These are phyloP conservation scores for Drosophila sp. DNA, from an alignment of 1,140 invertebrate genomes.

Conservation along the genomic window DNA sequence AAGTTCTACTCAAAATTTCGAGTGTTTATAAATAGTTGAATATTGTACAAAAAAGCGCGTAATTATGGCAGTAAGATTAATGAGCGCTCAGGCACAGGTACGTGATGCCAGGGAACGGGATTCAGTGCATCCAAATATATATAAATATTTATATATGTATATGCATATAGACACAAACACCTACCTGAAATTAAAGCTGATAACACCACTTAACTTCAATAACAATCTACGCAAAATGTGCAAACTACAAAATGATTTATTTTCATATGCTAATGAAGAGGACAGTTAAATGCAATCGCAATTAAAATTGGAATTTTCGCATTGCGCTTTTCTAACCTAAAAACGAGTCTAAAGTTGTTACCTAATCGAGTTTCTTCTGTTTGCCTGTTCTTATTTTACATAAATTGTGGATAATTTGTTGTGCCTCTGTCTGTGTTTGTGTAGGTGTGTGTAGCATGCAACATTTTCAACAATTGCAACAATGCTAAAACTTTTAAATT, in stretches of 20 bases:
- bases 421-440: slow-evolving; percentile 5
- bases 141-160: not conserved
- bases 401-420: slow-evolving; percentile 14
- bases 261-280: slow-evolving; percentile 29
- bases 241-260: slow-evolving; percentile 36
- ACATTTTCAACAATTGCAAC: slow-evolving; percentile 11
- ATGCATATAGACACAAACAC: not conserved
- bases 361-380: slow-evolving; percentile 57
- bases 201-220: slow-evolving; percentile 44
- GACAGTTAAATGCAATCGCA: slow-evolving; percentile 20
- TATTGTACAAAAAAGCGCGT: slow-evolving; percentile 52
- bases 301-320: slow-evolving; percentile 50
- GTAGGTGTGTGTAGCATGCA: slow-evolving; percentile 1
- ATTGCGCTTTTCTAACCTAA: slow-evolving; percentile 74
- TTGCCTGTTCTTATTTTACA: slow-evolving; percentile 13
- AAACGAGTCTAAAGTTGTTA: slow-evolving; percentile 72
- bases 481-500: slow-evolving; percentile 20
- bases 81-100: slow-evolving; percentile 76
- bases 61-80: slow-evolving; percentile 76
- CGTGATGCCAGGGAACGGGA: slow-evolving; percentile 36
- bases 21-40: slow-evolving; percentile 48
- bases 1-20: slow-evolving; percentile 43
- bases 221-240: slow-evolving; percentile 32
- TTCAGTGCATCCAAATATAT: slow-evolving; percentile 32
- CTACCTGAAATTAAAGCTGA: slow-evolving; percentile 42